These are phyloP conservation scores for Torymus texanus DNA, from an alignment of 2,888 invertebrate genomes.

Conservation along the genomic window DNA sequence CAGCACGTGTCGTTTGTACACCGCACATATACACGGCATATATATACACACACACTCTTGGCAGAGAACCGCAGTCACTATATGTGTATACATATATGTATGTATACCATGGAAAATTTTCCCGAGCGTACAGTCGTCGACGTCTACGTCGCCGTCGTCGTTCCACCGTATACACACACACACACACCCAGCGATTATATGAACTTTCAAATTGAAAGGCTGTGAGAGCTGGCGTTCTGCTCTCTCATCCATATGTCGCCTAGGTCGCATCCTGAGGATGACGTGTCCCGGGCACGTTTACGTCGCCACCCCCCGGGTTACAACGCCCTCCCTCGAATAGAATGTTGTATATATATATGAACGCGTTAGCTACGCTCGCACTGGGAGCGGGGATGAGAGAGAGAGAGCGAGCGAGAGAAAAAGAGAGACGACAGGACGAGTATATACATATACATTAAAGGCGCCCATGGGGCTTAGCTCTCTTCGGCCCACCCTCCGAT, in stretches of 20 bases:
- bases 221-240: background rate
- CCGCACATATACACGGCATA: background rate
- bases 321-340: no score
- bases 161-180: background rate
- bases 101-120: no score
- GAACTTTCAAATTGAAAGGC: slow-evolving; percentile 37
- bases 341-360: no score
- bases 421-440: no score
- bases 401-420: background rate
- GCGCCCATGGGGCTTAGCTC: slow-evolving; percentile 3
- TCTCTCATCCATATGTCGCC: slow-evolving; percentile 37
- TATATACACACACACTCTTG: background rate
- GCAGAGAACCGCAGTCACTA: no score
- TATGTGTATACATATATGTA: no score
- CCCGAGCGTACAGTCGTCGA: no score
- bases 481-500: background rate
- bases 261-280: slow-evolving; percentile 40
- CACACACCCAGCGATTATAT: slow-evolving; percentile 8
- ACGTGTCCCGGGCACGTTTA: slow-evolving; percentile 24
- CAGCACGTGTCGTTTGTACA: no score
- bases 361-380: background rate
- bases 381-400: background rate
- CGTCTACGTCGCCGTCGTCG: no score
- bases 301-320: background rate
- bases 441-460: background rate